Evolutionary conservation across 1,140 invertebrate genomes (phyloP).

Genomic region (Drosophila saltans): DNA sequence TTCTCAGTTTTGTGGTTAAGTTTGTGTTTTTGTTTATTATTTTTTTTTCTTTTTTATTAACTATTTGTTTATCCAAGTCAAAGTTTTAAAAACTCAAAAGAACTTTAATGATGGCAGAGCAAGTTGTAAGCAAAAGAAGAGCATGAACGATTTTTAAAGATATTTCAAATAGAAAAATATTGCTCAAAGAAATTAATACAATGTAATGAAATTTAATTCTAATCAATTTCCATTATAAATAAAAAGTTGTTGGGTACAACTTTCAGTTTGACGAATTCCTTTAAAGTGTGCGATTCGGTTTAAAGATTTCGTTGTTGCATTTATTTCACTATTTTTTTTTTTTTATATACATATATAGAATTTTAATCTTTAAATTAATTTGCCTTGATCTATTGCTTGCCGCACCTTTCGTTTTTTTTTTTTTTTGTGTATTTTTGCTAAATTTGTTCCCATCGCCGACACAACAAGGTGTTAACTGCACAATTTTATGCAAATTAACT

Average conservation of each 20-base stretch:
- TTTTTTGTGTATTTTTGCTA: background rate
- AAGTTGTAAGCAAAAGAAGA: no score
- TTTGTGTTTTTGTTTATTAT: constrained; percentile 60
- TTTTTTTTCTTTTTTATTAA: constrained; percentile 28
- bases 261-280: no score
- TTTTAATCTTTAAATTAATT: background rate
- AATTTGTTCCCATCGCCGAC: constrained; percentile 7
- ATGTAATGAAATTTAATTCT: no score
- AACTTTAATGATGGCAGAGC: constrained; percentile 40
- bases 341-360: background rate
- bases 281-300: background rate
- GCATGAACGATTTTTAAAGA: no score
- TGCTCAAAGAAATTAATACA: no score
- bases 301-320: background rate
- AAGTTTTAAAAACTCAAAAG: constrained; percentile 40
- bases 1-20: constrained; percentile 14
- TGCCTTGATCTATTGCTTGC: background rate
- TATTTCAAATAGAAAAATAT: no score
- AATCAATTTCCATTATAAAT: no score
- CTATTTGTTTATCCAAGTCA: constrained; percentile 68
- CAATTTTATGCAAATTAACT: constrained; percentile 14
- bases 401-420: background rate
- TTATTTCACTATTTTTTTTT: background rate
- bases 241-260: no score
- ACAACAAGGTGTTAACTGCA: constrained; percentile 13